phyloP scores from a whole-genome alignment of 2,888 invertebrate genomes.

The Arctia plantaginis region DNA sequence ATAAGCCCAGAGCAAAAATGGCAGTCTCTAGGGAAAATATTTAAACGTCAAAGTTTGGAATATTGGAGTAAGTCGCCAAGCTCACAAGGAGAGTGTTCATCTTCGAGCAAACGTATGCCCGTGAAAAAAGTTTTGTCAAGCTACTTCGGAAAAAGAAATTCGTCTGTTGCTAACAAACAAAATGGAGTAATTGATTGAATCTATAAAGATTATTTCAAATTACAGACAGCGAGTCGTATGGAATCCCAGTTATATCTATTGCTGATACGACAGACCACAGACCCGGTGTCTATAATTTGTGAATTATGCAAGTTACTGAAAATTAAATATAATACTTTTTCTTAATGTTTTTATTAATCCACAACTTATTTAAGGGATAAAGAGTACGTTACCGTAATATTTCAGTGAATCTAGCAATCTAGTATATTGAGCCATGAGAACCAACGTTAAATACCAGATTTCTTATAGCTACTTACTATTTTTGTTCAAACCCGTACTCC shows the following conservation, averaged over 20 bases:
- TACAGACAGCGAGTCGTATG: conserved; percentile 11
- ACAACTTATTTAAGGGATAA: background rate
- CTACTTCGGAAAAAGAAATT: conserved; percentile 77
- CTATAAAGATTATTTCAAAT: conserved; percentile 36
- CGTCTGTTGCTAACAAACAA: conserved; percentile 47
- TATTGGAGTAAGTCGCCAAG: conserved; percentile 70
- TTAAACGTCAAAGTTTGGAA: conserved; percentile 80
- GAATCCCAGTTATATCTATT: background rate
- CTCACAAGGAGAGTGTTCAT: conserved; percentile 71
- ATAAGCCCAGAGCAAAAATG: conserved; percentile 79
- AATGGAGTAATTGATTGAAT: conserved; percentile 24
- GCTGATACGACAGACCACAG: background rate
- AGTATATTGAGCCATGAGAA: background rate
- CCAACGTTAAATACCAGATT: too few species aligned
- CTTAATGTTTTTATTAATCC: background rate
- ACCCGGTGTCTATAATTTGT: conserved; percentile 11
- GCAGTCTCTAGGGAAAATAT: conserved; percentile 83
- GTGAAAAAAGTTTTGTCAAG: conserved; percentile 79
- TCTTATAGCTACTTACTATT: too few species aligned
- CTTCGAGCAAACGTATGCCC: conserved; percentile 71
- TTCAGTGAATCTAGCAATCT: background rate
- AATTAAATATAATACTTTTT: conserved; percentile 5
- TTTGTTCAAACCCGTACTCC: too few species aligned
- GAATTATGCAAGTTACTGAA: conserved; percentile 2
- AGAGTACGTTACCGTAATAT: too few species aligned